Percentiles rank a stretch among this genome's conserved stretches.
phyloP scores from a whole-genome alignment of 1,140 invertebrate genomes.

The Drosophila pallidifrons region DNA sequence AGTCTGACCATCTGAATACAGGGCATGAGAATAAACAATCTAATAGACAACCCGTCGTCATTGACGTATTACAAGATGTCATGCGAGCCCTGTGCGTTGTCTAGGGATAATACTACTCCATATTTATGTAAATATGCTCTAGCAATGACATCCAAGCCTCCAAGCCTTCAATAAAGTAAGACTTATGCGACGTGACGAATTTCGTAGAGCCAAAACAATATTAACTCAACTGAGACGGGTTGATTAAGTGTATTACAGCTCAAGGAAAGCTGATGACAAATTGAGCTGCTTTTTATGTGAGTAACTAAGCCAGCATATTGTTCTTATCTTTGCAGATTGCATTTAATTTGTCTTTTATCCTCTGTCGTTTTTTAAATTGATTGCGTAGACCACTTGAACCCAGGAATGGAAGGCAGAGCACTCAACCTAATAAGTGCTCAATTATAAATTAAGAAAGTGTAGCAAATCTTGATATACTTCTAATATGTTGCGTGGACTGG shows the following conservation, averaged over 20 bases:
- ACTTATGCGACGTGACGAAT: constrained; percentile 74
- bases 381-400: constrained; percentile 74
- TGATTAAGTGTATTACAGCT: constrained; percentile 63
- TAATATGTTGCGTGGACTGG: constrained; percentile 6
- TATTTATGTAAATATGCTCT: constrained; percentile 63
- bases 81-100: constrained; percentile 66
- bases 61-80: constrained; percentile 81
- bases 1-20: neutral
- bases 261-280: constrained; percentile 75
- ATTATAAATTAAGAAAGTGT: constrained; percentile 48
- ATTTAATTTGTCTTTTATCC: constrained; percentile 13
- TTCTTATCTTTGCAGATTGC: constrained; percentile 19
- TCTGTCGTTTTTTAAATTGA: constrained; percentile 64
- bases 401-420: constrained; percentile 24
- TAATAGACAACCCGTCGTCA: constrained; percentile 80
- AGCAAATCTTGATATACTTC: constrained; percentile 15
- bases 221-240: constrained; percentile 6
- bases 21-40: constrained; percentile 71
- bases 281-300: constrained; percentile 46
- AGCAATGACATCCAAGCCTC: constrained; percentile 17
- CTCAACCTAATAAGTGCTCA: constrained; percentile 54
- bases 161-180: constrained; percentile 35
- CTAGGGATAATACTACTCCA: constrained; percentile 60
- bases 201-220: constrained; percentile 33
- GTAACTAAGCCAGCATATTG: constrained; percentile 41